Evolutionary conservation across 2,113 vertebrate genomes (phyloP).

Genomic region (Myiagra hebetior): DNA sequence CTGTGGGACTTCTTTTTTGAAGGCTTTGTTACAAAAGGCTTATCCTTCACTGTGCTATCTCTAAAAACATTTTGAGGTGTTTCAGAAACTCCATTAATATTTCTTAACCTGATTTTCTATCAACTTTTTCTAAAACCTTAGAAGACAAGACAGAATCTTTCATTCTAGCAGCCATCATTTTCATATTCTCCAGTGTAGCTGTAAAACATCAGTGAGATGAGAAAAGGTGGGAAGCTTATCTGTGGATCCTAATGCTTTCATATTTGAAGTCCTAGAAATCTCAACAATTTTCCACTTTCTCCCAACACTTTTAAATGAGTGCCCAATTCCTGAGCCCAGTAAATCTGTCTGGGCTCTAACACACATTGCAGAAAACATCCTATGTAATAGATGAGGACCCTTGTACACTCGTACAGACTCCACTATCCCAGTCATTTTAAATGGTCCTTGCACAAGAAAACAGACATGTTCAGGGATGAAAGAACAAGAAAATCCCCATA

Average conservation of each 20-base stretch:
- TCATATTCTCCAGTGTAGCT: background rate
- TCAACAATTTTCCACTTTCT: background rate
- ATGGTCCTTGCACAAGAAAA: rapidly evolving
- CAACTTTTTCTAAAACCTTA: background rate
- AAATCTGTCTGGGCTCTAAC: background rate
- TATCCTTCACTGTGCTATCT: background rate
- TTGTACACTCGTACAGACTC: rapidly evolving
- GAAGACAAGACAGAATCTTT: background rate
- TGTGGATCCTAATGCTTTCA: background rate
- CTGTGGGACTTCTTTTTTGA: background rate
- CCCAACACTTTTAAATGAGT: background rate
- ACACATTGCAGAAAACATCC: background rate
- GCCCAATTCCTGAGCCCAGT: background rate
- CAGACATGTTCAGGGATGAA: background rate
- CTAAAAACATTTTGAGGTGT: background rate
- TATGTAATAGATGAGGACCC: background rate
- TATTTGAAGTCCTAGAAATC: background rate
- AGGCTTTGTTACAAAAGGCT: background rate
- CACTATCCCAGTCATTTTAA: background rate
- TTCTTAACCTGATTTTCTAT: background rate
- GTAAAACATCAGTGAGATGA: background rate
- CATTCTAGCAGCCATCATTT: background rate
- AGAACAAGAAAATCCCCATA: background rate
- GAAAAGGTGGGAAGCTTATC: background rate
- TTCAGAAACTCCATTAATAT: background rate